These are phyloP conservation scores for Diabrotica virgifera DNA, from an alignment of 1,140 invertebrate species.

Conservation along the genomic window DNA sequence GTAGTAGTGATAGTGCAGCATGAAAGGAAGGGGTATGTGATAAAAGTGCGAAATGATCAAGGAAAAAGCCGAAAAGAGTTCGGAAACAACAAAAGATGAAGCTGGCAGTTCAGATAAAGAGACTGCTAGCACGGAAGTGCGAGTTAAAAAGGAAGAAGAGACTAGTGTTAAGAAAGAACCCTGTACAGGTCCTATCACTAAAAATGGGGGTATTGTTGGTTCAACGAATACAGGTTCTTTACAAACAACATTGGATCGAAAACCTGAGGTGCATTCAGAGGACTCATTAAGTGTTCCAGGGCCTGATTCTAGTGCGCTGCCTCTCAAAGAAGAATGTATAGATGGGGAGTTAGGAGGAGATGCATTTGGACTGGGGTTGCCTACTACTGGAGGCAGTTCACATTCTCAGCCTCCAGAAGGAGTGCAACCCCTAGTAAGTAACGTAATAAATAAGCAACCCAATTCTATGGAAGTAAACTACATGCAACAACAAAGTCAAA, in stretches of 20 bases:
- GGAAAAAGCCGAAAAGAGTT: conserved; percentile 49
- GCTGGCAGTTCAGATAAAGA: conserved; percentile 46
- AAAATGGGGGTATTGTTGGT: conserved; percentile 47
- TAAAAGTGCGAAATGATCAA: conserved; percentile 47
- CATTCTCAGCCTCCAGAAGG: conserved; percentile 53
- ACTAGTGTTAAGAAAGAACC: conserved; percentile 42
- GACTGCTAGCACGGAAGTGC: conserved; percentile 38
- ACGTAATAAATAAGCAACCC: conserved; percentile 76
- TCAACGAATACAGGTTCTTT: conserved; percentile 48
- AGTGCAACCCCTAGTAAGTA: conserved; percentile 71
- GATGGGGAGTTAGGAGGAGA: conserved; percentile 29
- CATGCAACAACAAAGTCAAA: conserved; percentile 95
- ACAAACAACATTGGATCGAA: conserved; percentile 40
- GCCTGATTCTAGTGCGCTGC: conserved; percentile 31
- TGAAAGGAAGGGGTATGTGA: conserved; percentile 42
- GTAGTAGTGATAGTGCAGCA: conserved; percentile 41
- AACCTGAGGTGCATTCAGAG: conserved; percentile 36
- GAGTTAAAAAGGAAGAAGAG: conserved; percentile 47
- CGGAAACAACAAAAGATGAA: conserved; percentile 47
- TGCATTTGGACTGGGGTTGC: conserved; percentile 28
- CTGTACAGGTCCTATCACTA: conserved; percentile 38
- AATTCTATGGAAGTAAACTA: conserved; percentile 77
- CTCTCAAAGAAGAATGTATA: conserved; percentile 36
- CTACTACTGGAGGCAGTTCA: conserved; percentile 58
- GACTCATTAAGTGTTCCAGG: conserved; percentile 31